Base-by-base conservation (phyloP, 1,140 invertebrate species). In the Apis florea region DNA sequence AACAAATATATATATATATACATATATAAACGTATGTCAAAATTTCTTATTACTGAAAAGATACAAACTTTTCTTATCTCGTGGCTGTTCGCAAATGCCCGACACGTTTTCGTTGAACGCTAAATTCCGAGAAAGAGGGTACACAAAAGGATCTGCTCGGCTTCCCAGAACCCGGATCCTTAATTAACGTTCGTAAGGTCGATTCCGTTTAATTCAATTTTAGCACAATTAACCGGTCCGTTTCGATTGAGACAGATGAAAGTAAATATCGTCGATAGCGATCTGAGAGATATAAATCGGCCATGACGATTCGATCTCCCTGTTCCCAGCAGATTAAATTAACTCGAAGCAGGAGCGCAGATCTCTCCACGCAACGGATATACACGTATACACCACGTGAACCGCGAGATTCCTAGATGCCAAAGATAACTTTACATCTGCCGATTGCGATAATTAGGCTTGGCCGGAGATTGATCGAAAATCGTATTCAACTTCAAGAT, bases 371-470 rank as follows among this genome's bases (percentile, higher is more conserved):
- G 49, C 17, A 75, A 68, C 53, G 82, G 78, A 63, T 84, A 64
- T 89, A 40, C 0, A 40, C 0, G 6, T 6, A 40, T 5, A 40
- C 2, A 40, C 82, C 26, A 85, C 84, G 85, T 86, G 83, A 86
- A 89, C 88, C 84, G 85, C 85, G 83, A 85, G 83, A 90, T 89
- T 88, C 86, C 82, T 86, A 88, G 90, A 91, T 90, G 84, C 79
- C 84, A 72, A 81, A 87, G 89, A 89, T 91, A 90, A 75, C 90
- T 91, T 91, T 90, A 83, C 82, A 89, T 91, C 90, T 90, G 83
- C 83, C 88, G 88, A 90, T 91, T 89, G 90, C 85, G 79, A 89
- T 91, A 91, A 90, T 90, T 91, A 86, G 88, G 77, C 86, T 53
- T 80, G 79, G 71, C 68, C 11, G 31, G 51, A 63, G 78, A 90